Base-by-base conservation (phyloP, 2,888 invertebrate species). In the Epistrophe eligans region DNA sequence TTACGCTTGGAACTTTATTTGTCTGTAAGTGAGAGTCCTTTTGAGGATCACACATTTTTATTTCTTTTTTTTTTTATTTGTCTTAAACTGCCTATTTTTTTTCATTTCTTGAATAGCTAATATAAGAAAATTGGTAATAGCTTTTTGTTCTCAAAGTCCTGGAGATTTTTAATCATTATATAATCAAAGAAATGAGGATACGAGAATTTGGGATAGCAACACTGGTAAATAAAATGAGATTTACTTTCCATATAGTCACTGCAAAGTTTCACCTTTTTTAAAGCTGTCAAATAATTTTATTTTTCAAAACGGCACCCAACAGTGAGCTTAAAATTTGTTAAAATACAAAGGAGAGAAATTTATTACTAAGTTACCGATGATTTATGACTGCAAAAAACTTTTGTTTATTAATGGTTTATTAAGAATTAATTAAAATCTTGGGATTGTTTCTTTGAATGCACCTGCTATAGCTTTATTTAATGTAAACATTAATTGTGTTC, bases 1-100 rank as follows among this genome's bases (percentile, higher is more conserved):
- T 87, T 87, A 87, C 79, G 83, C 82, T 79, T 87, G 82, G 83
- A 87, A 83, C 82, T 83, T 83, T 70, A 76, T 79, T 83, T 87
- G 83, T 67, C 71, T 79, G 74, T 67, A 74, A 74, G 79, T 82
- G 73, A 62, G 48, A 48, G 13, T 28, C 76, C 55, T n/a, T 45
- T n/a, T 19, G 8, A 45, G 66, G 40, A 35, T 38, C 6, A 15
- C 67, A 55, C 48, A 62, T 43, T 13, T 67, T 73, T 0, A 62
- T 43, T n/a, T n/a, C n/a, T n/a, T 60, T 73, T 2, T 66, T 79
- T 55, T 35, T 72, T 15, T 24, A 3, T 52, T 13, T 55, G 60
- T 73, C 19, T 58, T 80, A 28, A 57, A 67, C 50, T 67, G 67
- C 50, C 32, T 60, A 48, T 48, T 62, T 17, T 15, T 67, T n/a